Evolutionary conservation across 2,113 vertebrate species (phyloP), one percentile per base, ranked within the genome.

Genomic region (Etheostoma cragini): DNA sequence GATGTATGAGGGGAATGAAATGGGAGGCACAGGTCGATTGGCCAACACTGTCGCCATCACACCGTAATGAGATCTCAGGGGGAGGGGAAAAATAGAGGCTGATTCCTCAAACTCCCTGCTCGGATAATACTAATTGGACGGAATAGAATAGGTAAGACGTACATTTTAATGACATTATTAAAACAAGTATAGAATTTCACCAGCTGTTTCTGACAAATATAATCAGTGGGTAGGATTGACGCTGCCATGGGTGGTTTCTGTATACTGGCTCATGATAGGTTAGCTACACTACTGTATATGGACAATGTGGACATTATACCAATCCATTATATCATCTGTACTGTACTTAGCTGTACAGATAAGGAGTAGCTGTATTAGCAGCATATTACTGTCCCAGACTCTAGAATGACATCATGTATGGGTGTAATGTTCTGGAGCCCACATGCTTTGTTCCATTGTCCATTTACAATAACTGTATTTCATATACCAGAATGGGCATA

Each of bases 1-100:
- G 89, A 92, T 94, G 77, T 92, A 93, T 86, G 93, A 88, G 88
- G 76, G 67, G 85, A 87, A 89, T 69, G 87, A 90, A 84, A 87
- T 72, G 86, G 78, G 87, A 86, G 87, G 81, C 75, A 58, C 87
- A 76, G 88, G 90, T 93, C 87, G 90, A 91, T 84, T 88, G 89
- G 88, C 85, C 90, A 83, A 89, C 83, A 68, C 77, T 88, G 89
- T 86, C 64, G 67, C 90, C 72, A 89, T 92, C 86, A 88, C 87
- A 76, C 80, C 8, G 81, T 93, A 94, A 93, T 93, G 87, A 93
- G 91, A 81, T 92, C 92, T 93, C 89, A 35, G 69, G 85, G 83
- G 91, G 81, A 30, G 58, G 81, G 81, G 73, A 52, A 15, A 64
- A 73, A 71, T 46, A 62, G 81, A 73, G 58, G 75, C 56, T 4